Evolutionary conservation across 2,888 invertebrate species (phyloP).

Genomic region (Drosophila bunnanda): DNA sequence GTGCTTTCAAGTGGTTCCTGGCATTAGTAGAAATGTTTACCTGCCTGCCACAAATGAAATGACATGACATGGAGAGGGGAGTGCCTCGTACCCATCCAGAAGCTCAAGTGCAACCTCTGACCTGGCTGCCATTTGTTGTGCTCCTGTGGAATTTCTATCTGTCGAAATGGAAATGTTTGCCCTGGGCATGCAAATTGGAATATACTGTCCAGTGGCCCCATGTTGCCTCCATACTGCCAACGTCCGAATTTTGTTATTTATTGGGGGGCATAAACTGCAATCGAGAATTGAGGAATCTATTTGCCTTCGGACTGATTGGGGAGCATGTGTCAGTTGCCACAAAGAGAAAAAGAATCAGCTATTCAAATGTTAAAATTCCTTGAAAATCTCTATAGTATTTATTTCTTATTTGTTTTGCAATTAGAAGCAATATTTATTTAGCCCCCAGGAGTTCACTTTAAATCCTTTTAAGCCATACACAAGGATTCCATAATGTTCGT

Average conservation of each 20-base stretch:
- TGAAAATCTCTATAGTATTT: constrained; percentile 6
- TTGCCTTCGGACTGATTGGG: constrained; percentile 28
- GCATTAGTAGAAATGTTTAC: constrained; percentile 24
- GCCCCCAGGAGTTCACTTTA: constrained; percentile 1
- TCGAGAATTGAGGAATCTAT: constrained; percentile 20
- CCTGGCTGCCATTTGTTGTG: constrained; percentile 7
- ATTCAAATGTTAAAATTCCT: background rate
- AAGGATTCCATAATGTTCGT: background rate
- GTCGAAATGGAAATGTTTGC: constrained; percentile 24
- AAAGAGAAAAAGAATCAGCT: background rate
- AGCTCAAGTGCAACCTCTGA: background rate
- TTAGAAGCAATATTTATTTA: constrained; percentile 22
- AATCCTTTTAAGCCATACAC: background rate
- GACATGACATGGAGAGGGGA: background rate
- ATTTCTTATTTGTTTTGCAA: constrained; percentile 16
- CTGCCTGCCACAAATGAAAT: constrained; percentile 27
- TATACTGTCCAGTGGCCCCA: constrained; percentile 19
- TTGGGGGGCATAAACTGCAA: constrained; percentile 25
- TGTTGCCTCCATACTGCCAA: background rate
- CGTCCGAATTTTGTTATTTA: constrained; percentile 26
- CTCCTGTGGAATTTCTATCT: constrained; percentile 10
- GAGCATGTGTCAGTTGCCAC: constrained; percentile 15
- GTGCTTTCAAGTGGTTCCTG: constrained; percentile 14
- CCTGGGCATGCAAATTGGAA: constrained; percentile 28
- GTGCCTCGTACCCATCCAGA: background rate